Base-by-base conservation (phyloP, 2,888 invertebrate species). In the Cheiracanthium punctorium region DNA sequence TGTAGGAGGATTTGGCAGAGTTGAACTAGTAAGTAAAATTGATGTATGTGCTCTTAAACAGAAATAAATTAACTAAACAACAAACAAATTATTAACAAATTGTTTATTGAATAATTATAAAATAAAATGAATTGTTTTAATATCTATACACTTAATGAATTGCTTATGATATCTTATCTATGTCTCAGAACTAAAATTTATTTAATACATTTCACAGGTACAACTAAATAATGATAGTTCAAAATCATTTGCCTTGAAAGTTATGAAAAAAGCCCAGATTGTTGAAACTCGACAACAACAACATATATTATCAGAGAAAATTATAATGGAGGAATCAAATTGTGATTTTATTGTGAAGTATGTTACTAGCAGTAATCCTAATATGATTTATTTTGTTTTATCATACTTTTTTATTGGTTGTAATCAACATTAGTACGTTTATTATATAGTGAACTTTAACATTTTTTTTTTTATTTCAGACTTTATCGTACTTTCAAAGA, bases 291-390 rank as follows among this genome's bases (percentile, higher is more conserved):
- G 98, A 85, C 99, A 99, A 91, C 98, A 99, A 91, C 98, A 99
- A 91, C 99, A 99, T 92, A 98, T 99, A 88, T 97, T 98, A 96
- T 98, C 98, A 33, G 99, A 99, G 92, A 98, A 99, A 92, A 96
- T 97, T 92, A 99, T 99, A 77, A 98, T 99, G 97, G 95, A 96
- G 88, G 93, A 93, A 88, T 96, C 97, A 89, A 96, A 98, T 92
- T 97, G 96, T 92, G 97, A 98, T 91, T 99, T 99, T 92, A 97
- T 99, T 88, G 98, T 99, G 82, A 92, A 92, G 88, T 88, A 81
- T 79, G 86, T 75, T 12, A 20, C 24, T 37, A 7, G 4, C 37
- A 37, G 7, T 37, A 10, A 7, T 37, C 37, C 10, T 37, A 7
- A n/a, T n/a, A n/a, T n/a, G n/a, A n/a, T n/a, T n/a, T n/a, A n/a